Conservation (phyloP, 2,888 invertebrate species). For the Heliconius ethilla region DNA sequence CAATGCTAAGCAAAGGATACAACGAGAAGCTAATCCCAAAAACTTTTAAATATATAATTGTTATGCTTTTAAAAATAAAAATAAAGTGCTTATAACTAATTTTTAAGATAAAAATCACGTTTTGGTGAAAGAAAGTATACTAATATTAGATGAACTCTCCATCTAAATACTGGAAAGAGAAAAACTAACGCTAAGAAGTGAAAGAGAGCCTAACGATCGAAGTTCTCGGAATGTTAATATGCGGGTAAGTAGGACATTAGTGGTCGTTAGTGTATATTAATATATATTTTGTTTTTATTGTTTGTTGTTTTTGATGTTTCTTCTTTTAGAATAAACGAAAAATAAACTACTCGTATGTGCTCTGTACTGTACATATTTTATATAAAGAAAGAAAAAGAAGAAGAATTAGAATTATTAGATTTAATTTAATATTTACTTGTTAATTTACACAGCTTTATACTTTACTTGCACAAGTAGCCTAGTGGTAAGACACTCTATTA, state of each 20-base stretch:
- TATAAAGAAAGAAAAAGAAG: too few relatives aligned
- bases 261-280: slow-evolving; percentile 19
- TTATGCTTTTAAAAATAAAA: background rate
- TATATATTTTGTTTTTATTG: slow-evolving; percentile 20
- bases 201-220: slow-evolving; percentile 21
- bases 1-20: too few relatives aligned
- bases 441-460: too few relatives aligned
- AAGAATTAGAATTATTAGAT: too few relatives aligned
- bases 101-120: background rate
- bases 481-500: too few relatives aligned
- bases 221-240: slow-evolving; percentile 24
- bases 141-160: background rate
- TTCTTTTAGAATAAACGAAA: background rate
- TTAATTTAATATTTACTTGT: too few relatives aligned
- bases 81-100: too few relatives aligned
- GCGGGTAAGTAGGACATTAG: slow-evolving; percentile 15
- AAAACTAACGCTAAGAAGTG: slow-evolving; percentile 21
- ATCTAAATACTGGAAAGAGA: background rate
- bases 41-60: background rate
- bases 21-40: background rate
- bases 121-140: background rate
- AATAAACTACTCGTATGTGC: background rate
- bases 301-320: slow-evolving; percentile 11
- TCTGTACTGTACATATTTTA: too few relatives aligned
- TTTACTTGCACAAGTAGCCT: too few relatives aligned